These are phyloP conservation scores for Acronicta psi DNA, from an alignment of 2,888 invertebrate species.

Conservation along the genomic window DNA sequence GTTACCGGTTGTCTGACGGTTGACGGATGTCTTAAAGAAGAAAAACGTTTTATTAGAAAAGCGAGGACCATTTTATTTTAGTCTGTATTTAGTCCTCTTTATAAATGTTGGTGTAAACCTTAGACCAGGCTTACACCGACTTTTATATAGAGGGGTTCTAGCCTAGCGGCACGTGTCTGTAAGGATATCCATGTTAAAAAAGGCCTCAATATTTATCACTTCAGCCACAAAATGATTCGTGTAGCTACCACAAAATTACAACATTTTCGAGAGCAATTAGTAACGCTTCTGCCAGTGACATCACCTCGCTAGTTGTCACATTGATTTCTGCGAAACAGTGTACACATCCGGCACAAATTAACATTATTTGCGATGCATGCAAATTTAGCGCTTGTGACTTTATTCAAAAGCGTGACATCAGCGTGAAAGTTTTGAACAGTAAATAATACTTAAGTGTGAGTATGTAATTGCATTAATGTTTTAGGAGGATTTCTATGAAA, in stretches of 20 bases:
- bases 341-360: slow-evolving; percentile 54
- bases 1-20: no score
- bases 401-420: slow-evolving; percentile 15
- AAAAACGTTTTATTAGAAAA: no score
- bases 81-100: no score
- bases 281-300: slow-evolving; percentile 57
- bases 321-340: slow-evolving; percentile 56
- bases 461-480: slow-evolving; percentile 36
- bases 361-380: slow-evolving; percentile 53
- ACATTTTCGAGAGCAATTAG: slow-evolving; percentile 27
- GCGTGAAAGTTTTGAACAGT: slow-evolving; percentile 12
- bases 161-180: no score
- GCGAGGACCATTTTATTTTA: no score
- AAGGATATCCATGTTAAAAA: no score
- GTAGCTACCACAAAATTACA: slow-evolving; percentile 4
- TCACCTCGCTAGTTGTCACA: slow-evolving; percentile 56
- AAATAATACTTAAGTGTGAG: slow-evolving; percentile 13
- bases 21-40: no score
- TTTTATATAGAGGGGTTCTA: no score
- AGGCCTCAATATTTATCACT: background rate
- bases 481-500: slow-evolving; percentile 28
- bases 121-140: no score
- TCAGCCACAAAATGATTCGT: background rate
- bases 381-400: slow-evolving; percentile 31
- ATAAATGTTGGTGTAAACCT: no score